These are phyloP conservation scores for Congeria kusceri DNA, from an alignment of 2,888 invertebrate species.

Conservation along the genomic window DNA sequence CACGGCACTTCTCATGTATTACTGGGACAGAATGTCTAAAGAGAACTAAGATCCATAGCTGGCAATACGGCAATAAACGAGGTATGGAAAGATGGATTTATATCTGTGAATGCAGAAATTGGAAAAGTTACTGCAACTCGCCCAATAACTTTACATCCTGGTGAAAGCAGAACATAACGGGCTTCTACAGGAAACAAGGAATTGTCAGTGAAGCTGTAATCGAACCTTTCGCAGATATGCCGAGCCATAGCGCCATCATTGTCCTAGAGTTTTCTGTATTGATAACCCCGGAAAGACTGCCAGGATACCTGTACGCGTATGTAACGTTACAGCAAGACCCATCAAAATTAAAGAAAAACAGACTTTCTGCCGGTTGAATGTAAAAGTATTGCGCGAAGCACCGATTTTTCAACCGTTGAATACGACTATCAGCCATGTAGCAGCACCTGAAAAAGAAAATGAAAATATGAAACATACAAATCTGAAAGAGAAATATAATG, in stretches of 20 bases:
- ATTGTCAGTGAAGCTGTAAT: background rate
- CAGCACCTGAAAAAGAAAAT: background rate
- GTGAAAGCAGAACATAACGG: background rate
- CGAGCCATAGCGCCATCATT: background rate
- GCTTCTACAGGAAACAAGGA: background rate
- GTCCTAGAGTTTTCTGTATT: background rate
- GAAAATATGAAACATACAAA: background rate
- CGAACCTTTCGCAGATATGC: background rate
- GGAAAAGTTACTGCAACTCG: constrained; percentile 24
- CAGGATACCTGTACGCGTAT: background rate
- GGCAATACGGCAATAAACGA: background rate
- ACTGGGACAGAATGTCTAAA: constrained; percentile 14
- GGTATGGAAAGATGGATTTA: constrained; percentile 9
- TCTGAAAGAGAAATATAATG: background rate
- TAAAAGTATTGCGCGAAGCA: background rate
- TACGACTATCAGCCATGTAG: background rate
- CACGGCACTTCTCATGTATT: background rate
- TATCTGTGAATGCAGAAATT: background rate
- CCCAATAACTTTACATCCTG: background rate
- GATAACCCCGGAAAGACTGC: background rate
- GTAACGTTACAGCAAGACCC: background rate
- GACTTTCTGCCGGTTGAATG: background rate
- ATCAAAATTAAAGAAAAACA: background rate
- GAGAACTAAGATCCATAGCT: background rate
- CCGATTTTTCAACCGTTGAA: too few relatives aligned